Evolutionary conservation across 2,888 invertebrate species (phyloP).

Genomic region (Masnerella sp.): DNA sequence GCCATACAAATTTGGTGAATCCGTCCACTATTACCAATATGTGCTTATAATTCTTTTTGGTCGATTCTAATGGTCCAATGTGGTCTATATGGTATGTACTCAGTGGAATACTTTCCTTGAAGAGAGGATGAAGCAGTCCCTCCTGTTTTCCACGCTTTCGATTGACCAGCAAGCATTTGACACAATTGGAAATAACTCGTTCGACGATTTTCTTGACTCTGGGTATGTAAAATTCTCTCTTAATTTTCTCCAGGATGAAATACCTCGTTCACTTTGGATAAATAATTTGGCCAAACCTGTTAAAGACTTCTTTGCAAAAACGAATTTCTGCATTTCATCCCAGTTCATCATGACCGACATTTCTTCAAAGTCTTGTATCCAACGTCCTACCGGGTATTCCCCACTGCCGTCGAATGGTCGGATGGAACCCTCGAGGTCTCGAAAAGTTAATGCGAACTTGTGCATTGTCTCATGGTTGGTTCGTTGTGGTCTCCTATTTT

Average conservation of each 20-base stretch:
- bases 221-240: slow-evolving; percentile 24
- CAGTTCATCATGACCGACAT: slow-evolving; percentile 21
- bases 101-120: slow-evolving; percentile 7
- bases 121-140: slow-evolving; percentile 19
- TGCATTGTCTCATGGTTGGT: background rate
- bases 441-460: slow-evolving; percentile 28
- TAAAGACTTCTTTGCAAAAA: slow-evolving; percentile 33
- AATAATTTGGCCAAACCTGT: slow-evolving; percentile 29
- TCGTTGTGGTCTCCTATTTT: background rate
- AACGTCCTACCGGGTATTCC: slow-evolving; percentile 9
- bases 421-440: slow-evolving; percentile 17
- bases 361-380: slow-evolving; percentile 26
- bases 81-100: slow-evolving; percentile 30
- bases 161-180: slow-evolving; percentile 34
- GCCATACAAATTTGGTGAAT: background rate
- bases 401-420: slow-evolving; percentile 15
- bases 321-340: slow-evolving; percentile 14
- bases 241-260: slow-evolving; percentile 16
- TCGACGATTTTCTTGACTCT: slow-evolving; percentile 28
- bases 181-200: slow-evolving; percentile 25
- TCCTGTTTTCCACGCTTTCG: slow-evolving; percentile 37
- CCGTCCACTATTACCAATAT: background rate
- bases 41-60: background rate
- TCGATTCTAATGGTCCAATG: slow-evolving; percentile 8
- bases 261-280: slow-evolving; percentile 22